Percentiles rank a stretch among this genome's conserved stretches.
Evolutionary conservation across 2,113 vertebrate genomes (phyloP).

Genomic region (Microcebus jonahi): DNA sequence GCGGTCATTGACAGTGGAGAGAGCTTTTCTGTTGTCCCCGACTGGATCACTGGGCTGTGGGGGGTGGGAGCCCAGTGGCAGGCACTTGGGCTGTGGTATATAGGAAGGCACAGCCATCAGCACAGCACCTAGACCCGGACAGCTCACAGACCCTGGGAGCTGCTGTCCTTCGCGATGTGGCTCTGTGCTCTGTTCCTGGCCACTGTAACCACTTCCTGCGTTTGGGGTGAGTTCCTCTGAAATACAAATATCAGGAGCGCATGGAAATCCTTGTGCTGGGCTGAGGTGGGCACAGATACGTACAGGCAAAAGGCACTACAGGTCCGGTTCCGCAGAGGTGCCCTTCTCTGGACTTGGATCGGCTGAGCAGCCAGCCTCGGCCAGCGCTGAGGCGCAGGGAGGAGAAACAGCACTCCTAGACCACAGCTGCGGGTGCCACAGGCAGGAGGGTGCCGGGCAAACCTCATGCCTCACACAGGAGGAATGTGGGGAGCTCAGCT

Average conservation of each 20-base stretch:
- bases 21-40: no score
- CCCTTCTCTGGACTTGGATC: rapidly evolving
- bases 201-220: not conserved
- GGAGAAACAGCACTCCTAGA: no score
- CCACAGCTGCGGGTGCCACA: not conserved
- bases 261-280: not conserved
- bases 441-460: not conserved
- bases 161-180: not conserved
- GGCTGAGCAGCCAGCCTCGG: not conserved
- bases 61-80: no score
- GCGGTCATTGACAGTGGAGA: no score
- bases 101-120: no score
- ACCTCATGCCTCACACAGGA: not conserved
- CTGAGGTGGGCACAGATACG: rapidly evolving
- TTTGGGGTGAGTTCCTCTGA: constrained; percentile 49
- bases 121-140: no score
- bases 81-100: no score
- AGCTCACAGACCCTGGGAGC: no score
- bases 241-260: not conserved
- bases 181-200: not conserved
- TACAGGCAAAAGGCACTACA: no score
- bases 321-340: rapidly evolving
- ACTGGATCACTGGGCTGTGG: no score
- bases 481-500: not conserved
- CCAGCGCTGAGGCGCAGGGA: not conserved